Conservation (phyloP, 2,797 vertebrate genomes). For the Poecilia gillii region DNA sequence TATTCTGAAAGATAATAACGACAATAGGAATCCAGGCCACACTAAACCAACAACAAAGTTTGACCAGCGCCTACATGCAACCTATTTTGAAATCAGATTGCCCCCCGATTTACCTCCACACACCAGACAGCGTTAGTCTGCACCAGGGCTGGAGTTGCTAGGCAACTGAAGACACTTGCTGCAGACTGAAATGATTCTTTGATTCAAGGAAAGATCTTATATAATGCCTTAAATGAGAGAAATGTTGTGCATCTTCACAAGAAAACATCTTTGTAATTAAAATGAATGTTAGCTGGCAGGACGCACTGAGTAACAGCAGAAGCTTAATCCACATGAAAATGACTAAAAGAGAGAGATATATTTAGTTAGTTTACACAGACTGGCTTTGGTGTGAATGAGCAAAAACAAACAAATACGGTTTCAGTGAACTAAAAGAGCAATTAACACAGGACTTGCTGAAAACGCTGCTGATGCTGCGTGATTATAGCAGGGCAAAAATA, state of each 20-base stretch:
- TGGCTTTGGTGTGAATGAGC: conserved; percentile 16
- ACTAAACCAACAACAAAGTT: conserved; percentile 76
- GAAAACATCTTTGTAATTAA: conserved; percentile 58
- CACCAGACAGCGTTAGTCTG: conserved; percentile 82
- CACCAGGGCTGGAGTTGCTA: conserved; percentile 84
- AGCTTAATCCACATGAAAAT: conserved; percentile 22
- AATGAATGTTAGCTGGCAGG: conserved; percentile 40
- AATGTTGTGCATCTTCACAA: conserved; percentile 62
- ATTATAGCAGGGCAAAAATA: not conserved
- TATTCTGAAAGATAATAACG: conserved; percentile 34
- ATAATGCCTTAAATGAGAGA: conserved; percentile 68
- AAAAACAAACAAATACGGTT: conserved; percentile 3
- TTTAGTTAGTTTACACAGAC: conserved; percentile 17
- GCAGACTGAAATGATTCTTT: conserved; percentile 85
- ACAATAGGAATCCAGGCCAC: conserved; percentile 44
- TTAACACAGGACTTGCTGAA: conserved; percentile 4
- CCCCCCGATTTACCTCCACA: conserved; percentile 86
- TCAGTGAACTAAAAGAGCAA: conserved; percentile 2
- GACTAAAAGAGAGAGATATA: not conserved
- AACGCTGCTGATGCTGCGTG: not conserved
- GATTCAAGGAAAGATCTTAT: conserved; percentile 82
- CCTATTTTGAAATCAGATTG: conserved; percentile 86
- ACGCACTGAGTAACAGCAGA: conserved; percentile 18
- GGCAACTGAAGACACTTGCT: conserved; percentile 87
- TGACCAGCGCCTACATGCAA: conserved; percentile 80